Evolutionary conservation across 2,797 vertebrate genomes (phyloP), one percentile per base, ranked within the genome.

Genomic region (Muscicapa striata): DNA sequence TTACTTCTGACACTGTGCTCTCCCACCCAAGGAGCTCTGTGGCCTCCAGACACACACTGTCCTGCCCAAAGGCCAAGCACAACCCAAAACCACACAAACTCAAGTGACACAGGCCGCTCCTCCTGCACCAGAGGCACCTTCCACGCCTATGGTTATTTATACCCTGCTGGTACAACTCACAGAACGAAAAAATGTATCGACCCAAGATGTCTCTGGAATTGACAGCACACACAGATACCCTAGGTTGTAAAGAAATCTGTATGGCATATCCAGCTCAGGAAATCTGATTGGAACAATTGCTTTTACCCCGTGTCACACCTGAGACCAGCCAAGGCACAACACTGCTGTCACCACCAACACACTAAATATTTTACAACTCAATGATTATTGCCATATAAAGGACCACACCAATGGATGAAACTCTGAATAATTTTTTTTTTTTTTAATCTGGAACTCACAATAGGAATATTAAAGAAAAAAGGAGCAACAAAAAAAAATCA

Each of bases 41-140:
- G 27, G 24, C 64, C 48, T 46, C 79, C 68, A 64, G 1, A 20
- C 4, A 1, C 7, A 7, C 0, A 0, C 0, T 34, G 13, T 1
- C 63, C 59, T 63, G 20, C 80, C 58, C 5, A 21, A 61, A 91
- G 27, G 22, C 20, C 2, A 0, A 87, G 54, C 54, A 61, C 32
- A 30, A 46, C 36, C 49, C 74, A 49, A 78, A 82, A 21, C 24
- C 84, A 34, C 45, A 26, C 9, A 6, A 30, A 62, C 51, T 46
- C 15, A 80, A 55, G 63, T 3, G 41, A 38, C 87, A 59, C 36
- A 30, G 26, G 30, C 43, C 20, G 46, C 80, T 93, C 62, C 86
- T 62, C 89, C 23, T 1, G 20, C 72, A 73, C 67, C 29, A 27
- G 77, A 82, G 57, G 21, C 59, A 86, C 40, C 48, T 90, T 92